phyloP scores from a whole-genome alignment of 1,140 invertebrate genomes.

The Drosophila leontia region DNA sequence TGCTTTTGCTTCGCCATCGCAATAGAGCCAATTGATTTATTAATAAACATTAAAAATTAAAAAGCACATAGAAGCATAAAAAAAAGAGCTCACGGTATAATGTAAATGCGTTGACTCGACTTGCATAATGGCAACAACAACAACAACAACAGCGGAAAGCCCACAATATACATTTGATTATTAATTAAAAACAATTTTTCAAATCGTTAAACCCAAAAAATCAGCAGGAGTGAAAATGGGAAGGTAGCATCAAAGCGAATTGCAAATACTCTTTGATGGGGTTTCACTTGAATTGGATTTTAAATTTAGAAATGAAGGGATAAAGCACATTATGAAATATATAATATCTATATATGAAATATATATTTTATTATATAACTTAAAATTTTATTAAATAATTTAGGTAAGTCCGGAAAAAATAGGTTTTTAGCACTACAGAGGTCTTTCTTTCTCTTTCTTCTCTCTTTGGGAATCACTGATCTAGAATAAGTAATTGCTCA shows the following conservation, averaged over 20 bases:
- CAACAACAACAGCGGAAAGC: not conserved
- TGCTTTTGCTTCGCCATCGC: conserved; percentile 7
- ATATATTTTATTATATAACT: too few relatives aligned
- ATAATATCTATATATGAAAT: too few relatives aligned
- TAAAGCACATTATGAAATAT: too few relatives aligned
- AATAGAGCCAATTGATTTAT: conserved; percentile 49
- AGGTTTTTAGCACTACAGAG: too few relatives aligned
- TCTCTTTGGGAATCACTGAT: too few relatives aligned
- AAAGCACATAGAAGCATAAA: conserved; percentile 30
- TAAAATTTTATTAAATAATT: too few relatives aligned
- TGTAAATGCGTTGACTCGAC: conserved; percentile 40
- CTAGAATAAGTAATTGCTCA: too few relatives aligned
- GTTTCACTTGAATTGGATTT: not conserved
- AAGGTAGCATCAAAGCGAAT: not conserved
- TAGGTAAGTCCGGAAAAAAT: too few relatives aligned
- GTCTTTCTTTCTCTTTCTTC: too few relatives aligned
- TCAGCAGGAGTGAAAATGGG: not conserved
- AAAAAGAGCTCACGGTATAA: conserved; percentile 24
- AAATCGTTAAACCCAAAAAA: conserved; percentile 50
- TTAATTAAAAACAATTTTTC: conserved; percentile 64
- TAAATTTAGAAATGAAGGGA: too few relatives aligned
- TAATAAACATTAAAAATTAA: conserved; percentile 59
- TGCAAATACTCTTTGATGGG: conserved; percentile 9
- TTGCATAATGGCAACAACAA: conserved; percentile 41
- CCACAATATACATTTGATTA: conserved; percentile 55